A percentile compares a stretch with the other conserved stretches of the same genome.
phyloP scores from a whole-genome alignment of 2,888 invertebrate genomes.

The Tortricodes alternella region DNA sequence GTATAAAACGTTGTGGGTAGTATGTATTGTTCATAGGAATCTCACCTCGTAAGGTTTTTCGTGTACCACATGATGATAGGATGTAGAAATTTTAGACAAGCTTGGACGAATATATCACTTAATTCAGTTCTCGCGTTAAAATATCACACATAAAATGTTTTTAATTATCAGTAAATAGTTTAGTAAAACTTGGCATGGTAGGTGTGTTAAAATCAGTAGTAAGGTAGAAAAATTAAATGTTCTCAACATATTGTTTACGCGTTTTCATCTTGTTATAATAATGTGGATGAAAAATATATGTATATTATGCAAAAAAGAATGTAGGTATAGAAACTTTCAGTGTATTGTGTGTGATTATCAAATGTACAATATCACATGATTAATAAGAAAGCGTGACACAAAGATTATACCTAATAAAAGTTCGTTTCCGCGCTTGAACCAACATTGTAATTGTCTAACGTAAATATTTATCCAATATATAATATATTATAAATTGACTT shows the following conservation, averaged over 20 bases:
- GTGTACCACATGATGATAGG: slow-evolving; percentile 20
- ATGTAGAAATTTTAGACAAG: slow-evolving; percentile 17
- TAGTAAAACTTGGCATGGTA: slow-evolving; percentile 68
- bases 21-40: slow-evolving; percentile 28
- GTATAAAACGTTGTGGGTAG: slow-evolving; percentile 17
- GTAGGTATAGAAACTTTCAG: slow-evolving; percentile 51
- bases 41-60: slow-evolving; percentile 19
- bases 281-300: slow-evolving; percentile 63
- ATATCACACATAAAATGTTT: slow-evolving; percentile 65
- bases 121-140: slow-evolving; percentile 51
- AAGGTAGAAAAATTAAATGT: slow-evolving; percentile 58
- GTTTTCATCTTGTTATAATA: slow-evolving; percentile 61
- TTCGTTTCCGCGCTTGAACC: slow-evolving; percentile 73
- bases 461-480: slow-evolving; percentile 79
- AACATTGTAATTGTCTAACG: slow-evolving; percentile 76
- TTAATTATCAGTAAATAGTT: slow-evolving; percentile 67
- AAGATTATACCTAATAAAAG: slow-evolving; percentile 61
- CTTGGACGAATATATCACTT: slow-evolving; percentile 14
- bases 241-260: slow-evolving; percentile 54
- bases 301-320: slow-evolving; percentile 66
- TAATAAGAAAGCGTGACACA: slow-evolving; percentile 58
- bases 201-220: slow-evolving; percentile 59
- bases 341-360: slow-evolving; percentile 53
- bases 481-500: slow-evolving; percentile 53
- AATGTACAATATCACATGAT: slow-evolving; percentile 64